Conservation (phyloP, 2,797 vertebrate species). For the Epinephelus awoara region DNA sequence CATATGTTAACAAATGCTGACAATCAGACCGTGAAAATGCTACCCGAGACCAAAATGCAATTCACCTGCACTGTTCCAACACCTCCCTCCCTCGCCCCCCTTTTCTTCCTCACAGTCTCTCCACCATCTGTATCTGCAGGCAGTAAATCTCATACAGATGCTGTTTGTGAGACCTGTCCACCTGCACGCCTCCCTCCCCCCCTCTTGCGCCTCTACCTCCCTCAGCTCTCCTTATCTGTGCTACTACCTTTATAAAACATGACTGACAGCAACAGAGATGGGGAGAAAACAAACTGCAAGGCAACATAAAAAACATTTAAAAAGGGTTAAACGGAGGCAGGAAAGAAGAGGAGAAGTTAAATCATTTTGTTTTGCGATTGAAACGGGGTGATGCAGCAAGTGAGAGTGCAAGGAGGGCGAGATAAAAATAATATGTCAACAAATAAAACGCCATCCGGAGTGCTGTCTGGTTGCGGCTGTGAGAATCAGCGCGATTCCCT, state of each 20-base stretch:
- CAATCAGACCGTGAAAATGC: conserved; percentile 80
- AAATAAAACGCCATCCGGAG: conserved; percentile 39
- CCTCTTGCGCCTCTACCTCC: conserved; percentile 13
- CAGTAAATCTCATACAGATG: conserved; percentile 77
- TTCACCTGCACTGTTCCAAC: conserved; percentile 76
- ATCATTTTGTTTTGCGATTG: conserved; percentile 37
- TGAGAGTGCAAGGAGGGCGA: conserved; percentile 20
- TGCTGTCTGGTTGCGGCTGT: conserved; percentile 45
- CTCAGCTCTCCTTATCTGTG: conserved; percentile 24
- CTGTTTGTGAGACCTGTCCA: conserved; percentile 70
- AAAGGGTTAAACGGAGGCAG: conserved; percentile 3
- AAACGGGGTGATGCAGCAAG: conserved; percentile 40
- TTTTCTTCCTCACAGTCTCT: conserved; percentile 30
- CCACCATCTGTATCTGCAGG: conserved; percentile 76
- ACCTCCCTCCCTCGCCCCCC: conserved; percentile 12
- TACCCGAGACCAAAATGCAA: conserved; percentile 62
- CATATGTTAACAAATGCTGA: conserved; percentile 66
- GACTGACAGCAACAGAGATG: conserved; percentile 32
- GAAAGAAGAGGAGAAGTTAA: conserved; percentile 17
- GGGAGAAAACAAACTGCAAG: conserved; percentile 22
- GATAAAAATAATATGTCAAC: conserved; percentile 67
- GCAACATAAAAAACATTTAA: conserved; percentile 1
- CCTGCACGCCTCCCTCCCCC: conserved; percentile 43
- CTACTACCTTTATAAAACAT: conserved; percentile 48
- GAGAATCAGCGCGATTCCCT: conserved; percentile 39